Base-by-base conservation (phyloP, 2,797 vertebrate genomes). In the Leuciscus waleckii region DNA sequence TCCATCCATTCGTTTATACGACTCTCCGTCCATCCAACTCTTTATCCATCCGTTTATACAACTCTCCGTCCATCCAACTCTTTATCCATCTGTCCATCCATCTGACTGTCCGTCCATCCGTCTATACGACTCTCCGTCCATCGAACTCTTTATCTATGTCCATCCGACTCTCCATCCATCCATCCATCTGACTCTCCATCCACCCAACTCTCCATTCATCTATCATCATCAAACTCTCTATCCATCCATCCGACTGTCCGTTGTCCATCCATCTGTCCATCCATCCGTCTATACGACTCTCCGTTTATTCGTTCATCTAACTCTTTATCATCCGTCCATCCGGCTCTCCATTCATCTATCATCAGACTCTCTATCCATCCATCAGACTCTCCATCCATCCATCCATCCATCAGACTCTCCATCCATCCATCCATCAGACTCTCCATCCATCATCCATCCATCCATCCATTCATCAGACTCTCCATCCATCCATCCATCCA, bases 371-470 rank as follows among this genome's bases (percentile, higher is more conserved):
- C 56, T 10, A 6, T 58, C 23, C 2, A 5, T 26, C 23, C 11
- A 61, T 26, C 56, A 4, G 4, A 13, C 43, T 11, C 10, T 58
- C 23, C 2, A 11, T n/a, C 23, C n/a, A 5, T 61, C 56, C 2
- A 26, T 61, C 3, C 10, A 5, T 14, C 11, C 0, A n/a, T n/a
- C n/a, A n/a, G 7, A 4, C 7, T 7, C 2, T 26, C 4, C 0
- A 7, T 63, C 13, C 2, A 61, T 63, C 58, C 5, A 1, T 5
- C 4, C 11, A 14, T 5, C n/a, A 0, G 3, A 1, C n/a, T 10
- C 1, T 26, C 56, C 10, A 58, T 58, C 58, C 4, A 63, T n/a
- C 7, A 0, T 26, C 56, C 10, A 58, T 58, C 58, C 4, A 63
- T n/a, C 7, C 2, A n/a, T n/a, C 54, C 9, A 1, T 9, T 8